Percentiles rank a stretch among this genome's conserved stretches.
phyloP scores from a whole-genome alignment of 2,113 vertebrate species.

The Cochlearius cochlearius region DNA sequence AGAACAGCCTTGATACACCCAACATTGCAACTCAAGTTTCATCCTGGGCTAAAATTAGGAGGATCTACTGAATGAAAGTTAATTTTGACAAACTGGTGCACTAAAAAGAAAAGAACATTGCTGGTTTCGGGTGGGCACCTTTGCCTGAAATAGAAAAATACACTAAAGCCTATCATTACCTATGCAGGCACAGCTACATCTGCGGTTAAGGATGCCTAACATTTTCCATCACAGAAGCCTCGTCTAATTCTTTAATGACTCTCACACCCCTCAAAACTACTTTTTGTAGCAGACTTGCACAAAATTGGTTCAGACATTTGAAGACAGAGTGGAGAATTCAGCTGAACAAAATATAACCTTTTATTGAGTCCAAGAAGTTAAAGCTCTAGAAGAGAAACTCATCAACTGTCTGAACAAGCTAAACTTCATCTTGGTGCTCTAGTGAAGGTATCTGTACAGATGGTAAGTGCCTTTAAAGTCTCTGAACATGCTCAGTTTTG shows the following conservation, averaged over 20 bases:
- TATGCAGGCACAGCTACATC: neutral
- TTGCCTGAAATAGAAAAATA: neutral
- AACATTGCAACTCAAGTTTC: neutral
- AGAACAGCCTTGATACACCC: neutral
- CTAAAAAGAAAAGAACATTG: neutral
- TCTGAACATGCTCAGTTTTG: neutral
- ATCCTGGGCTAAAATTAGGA: neutral
- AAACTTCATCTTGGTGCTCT: neutral
- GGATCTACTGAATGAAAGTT: neutral
- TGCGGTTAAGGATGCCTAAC: neutral
- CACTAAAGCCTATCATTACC: neutral
- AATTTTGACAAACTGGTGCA: neutral
- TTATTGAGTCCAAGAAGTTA: neutral
- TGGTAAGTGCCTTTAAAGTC: neutral
- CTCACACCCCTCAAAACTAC: neutral
- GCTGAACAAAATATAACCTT: neutral
- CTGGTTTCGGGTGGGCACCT: neutral
- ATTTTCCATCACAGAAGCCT: neutral
- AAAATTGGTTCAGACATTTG: neutral
- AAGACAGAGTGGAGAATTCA: neutral
- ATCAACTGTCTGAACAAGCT: neutral
- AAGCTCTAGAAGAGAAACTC: neutral
- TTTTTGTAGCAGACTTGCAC: neutral
- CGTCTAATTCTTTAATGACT: neutral
- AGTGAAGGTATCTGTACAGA: neutral